phyloP scores from a whole-genome alignment of 2,797 vertebrate species.

The Phoebastria nigripes region DNA sequence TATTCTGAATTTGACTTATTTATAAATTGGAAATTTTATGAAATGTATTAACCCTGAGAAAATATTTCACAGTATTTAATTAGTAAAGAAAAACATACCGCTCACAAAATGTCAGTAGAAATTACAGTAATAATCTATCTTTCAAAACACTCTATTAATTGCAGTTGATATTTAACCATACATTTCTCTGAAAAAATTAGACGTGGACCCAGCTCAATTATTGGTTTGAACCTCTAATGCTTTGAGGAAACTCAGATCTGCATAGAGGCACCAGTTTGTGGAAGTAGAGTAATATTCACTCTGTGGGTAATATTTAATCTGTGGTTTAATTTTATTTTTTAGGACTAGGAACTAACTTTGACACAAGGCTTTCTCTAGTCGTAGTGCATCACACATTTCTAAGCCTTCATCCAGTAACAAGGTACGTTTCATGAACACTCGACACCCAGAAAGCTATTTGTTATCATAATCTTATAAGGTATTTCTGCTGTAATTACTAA shows the following conservation, averaged over 20 bases:
- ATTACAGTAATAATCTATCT: constrained; percentile 20
- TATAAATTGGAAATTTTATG: not conserved
- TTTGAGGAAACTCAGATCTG: not conserved
- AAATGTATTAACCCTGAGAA: not conserved
- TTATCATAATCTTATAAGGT: not conserved
- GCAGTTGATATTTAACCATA: constrained; percentile 4
- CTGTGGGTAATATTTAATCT: not conserved
- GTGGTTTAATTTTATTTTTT: not conserved
- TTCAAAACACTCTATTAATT: constrained; percentile 29
- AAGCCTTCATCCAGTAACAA: not conserved
- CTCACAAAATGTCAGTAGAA: constrained; percentile 13
- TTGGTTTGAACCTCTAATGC: not conserved
- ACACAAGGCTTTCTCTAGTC: not conserved
- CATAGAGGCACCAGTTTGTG: not conserved
- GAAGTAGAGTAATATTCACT: not conserved
- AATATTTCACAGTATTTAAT: constrained; percentile 1
- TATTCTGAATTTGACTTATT: constrained; percentile 2
- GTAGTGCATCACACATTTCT: rapidly evolving
- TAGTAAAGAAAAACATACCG: not conserved
- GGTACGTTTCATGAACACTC: not conserved
- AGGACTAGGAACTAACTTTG: not conserved
- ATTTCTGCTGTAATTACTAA: constrained; percentile 54
- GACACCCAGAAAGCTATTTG: not conserved
- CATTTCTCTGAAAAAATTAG: not conserved
- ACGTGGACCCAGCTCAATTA: not conserved